Evolutionary conservation across 2,888 invertebrate genomes (phyloP).

Genomic region (Saturnia pavonia): DNA sequence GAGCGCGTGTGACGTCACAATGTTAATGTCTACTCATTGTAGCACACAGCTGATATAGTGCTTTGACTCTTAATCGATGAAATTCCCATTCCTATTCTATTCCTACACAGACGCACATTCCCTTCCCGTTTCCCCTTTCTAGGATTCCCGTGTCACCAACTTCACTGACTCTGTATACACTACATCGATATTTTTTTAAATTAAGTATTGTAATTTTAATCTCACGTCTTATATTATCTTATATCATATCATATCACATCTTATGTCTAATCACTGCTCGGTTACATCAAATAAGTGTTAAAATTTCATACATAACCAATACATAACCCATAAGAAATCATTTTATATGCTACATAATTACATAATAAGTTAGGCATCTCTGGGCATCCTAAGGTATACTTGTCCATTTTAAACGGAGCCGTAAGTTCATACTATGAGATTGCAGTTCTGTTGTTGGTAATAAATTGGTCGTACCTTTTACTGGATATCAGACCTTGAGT

Average conservation of each 20-base stretch:
- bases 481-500: conserved; percentile 60
- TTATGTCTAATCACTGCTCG: not conserved
- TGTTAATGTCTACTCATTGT: too few relatives aligned
- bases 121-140: too few relatives aligned
- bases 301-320: conserved; percentile 2
- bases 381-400: conserved; percentile 22
- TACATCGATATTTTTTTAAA: too few relatives aligned
- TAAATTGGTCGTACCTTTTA: conserved; percentile 63
- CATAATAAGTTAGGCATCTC: conserved; percentile 21
- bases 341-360: conserved; percentile 14
- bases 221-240: not conserved
- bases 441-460: conserved; percentile 31
- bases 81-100: too few relatives aligned
- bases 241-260: not conserved
- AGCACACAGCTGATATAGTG: too few relatives aligned
- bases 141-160: too few relatives aligned
- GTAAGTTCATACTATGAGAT: conserved; percentile 27
- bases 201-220: too few relatives aligned
- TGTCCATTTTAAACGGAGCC: conserved; percentile 43
- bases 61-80: too few relatives aligned
- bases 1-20: too few relatives aligned
- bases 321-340: conserved; percentile 19
- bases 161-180: too few relatives aligned
- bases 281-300: conserved; percentile 3
- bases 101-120: too few relatives aligned